Percentiles rank a stretch among this genome's conserved stretches.
These are phyloP conservation scores for Palaemon carinicauda DNA, from an alignment of 1,140 invertebrate species.

Conservation along the genomic window DNA sequence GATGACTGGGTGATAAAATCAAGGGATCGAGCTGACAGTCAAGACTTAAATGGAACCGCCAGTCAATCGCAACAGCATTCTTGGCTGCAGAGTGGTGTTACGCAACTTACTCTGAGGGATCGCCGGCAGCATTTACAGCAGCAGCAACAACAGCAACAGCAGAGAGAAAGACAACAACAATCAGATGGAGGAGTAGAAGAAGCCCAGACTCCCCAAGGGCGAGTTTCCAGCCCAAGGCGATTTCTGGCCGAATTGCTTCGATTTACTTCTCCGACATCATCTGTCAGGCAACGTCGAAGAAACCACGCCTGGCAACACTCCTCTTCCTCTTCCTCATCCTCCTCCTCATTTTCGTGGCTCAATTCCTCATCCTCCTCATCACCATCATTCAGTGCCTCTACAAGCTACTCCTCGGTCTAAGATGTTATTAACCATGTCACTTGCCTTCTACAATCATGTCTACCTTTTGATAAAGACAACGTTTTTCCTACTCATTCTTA, in stretches of 20 bases:
- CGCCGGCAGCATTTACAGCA: background rate
- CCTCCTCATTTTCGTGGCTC: conserved; percentile 40
- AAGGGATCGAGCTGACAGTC: conserved; percentile 42
- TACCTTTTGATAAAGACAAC: too few relatives aligned
- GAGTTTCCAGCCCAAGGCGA: conserved; percentile 34
- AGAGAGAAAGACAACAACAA: background rate
- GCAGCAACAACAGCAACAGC: background rate
- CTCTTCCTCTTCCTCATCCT: conserved; percentile 41
- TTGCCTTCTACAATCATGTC: too few relatives aligned
- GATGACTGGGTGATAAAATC: conserved; percentile 75
- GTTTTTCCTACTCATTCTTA: too few relatives aligned
- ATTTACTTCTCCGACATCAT: conserved; percentile 12
- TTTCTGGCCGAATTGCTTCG: conserved; percentile 38
- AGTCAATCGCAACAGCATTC: too few relatives aligned
- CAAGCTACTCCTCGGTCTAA: conserved; percentile 42
- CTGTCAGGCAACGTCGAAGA: background rate
- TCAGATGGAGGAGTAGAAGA: background rate
- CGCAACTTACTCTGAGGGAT: too few relatives aligned
- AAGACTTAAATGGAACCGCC: background rate
- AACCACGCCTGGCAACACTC: conserved; percentile 32
- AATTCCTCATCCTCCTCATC: conserved; percentile 43
- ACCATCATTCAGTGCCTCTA: conserved; percentile 27
- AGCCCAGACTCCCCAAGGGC: background rate
- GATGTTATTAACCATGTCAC: too few relatives aligned
- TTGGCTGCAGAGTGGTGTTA: too few relatives aligned